Conservation (phyloP, 2,888 invertebrate genomes). For the Philereme vetulata region DNA sequence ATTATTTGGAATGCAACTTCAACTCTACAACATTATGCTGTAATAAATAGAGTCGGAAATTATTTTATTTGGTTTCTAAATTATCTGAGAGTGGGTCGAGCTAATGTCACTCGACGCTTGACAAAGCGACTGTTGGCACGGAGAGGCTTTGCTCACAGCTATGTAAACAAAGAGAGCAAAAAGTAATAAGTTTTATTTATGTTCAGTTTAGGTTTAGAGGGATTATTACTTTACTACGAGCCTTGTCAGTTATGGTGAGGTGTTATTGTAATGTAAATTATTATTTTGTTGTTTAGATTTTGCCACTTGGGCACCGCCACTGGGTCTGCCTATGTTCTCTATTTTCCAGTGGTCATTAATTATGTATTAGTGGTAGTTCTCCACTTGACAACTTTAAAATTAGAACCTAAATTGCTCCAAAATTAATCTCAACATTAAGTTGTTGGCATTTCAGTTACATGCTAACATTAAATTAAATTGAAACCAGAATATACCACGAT, state of each 20-base stretch:
- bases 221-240: slow-evolving; percentile 48
- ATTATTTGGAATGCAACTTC: slow-evolving; percentile 29
- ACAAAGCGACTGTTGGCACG: slow-evolving; percentile 81
- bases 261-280: neutral
- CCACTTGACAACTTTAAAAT: too few relatives aligned
- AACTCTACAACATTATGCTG: slow-evolving; percentile 42
- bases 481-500: slow-evolving; percentile 38
- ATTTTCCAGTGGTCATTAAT: too few relatives aligned
- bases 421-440: too few relatives aligned
- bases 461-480: slow-evolving; percentile 31
- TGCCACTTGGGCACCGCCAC: too few relatives aligned
- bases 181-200: slow-evolving; percentile 69
- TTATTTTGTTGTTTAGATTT: too few relatives aligned
- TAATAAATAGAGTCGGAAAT: slow-evolving; percentile 59
- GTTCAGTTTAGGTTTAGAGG: slow-evolving; percentile 34
- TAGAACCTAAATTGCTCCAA: too few relatives aligned
- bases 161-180: slow-evolving; percentile 73
- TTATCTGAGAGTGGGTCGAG: slow-evolving; percentile 75
- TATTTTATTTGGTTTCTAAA: slow-evolving; percentile 75
- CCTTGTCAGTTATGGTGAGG: neutral
- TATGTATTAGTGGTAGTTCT: too few relatives aligned
- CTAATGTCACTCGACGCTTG: slow-evolving; percentile 78
- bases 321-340: too few relatives aligned
- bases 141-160: slow-evolving; percentile 76
- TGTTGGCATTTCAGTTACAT: too few relatives aligned